Conservation (phyloP, 2,113 vertebrate genomes). For the Electrona antarctica region DNA sequence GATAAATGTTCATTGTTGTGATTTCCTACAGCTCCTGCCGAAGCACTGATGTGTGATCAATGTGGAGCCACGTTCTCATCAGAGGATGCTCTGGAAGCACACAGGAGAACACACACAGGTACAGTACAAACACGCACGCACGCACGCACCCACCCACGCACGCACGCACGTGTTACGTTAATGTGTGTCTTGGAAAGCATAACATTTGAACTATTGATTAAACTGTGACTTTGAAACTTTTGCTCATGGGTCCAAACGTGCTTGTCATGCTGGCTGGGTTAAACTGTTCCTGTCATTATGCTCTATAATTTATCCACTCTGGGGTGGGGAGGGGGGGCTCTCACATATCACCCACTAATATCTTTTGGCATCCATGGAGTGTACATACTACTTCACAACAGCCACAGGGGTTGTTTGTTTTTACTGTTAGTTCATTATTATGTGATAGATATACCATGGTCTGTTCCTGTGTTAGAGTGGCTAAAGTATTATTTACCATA, state of each 20-base stretch:
- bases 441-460: slow-evolving; percentile 42
- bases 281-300: slow-evolving; percentile 74
- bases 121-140: slow-evolving; percentile 29
- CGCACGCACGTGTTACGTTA: neutral
- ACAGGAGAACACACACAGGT: slow-evolving; percentile 96
- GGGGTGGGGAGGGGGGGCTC: slow-evolving; percentile 63
- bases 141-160: slow-evolving; percentile 7
- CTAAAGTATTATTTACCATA: slow-evolving; percentile 41
- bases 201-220: slow-evolving; percentile 27
- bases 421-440: slow-evolving; percentile 38
- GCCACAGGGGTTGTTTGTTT: slow-evolving; percentile 11
- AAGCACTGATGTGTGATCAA: slow-evolving; percentile 95
- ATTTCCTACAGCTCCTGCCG: slow-evolving; percentile 86
- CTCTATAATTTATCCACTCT: slow-evolving; percentile 77
- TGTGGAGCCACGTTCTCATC: slow-evolving; percentile 95
- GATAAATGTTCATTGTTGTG: slow-evolving; percentile 45
- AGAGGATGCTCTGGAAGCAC: slow-evolving; percentile 92
- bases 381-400: slow-evolving; percentile 47
- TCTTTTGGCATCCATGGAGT: slow-evolving; percentile 60
- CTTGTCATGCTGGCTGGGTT: slow-evolving; percentile 72
- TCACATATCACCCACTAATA: slow-evolving; percentile 77
- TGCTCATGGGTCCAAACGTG: slow-evolving; percentile 54
- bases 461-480: slow-evolving; percentile 33
- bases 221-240: slow-evolving; percentile 48
- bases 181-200: too few relatives aligned